Conservation (phyloP, 2,113 vertebrate species). For the Nibea coibor region DNA sequence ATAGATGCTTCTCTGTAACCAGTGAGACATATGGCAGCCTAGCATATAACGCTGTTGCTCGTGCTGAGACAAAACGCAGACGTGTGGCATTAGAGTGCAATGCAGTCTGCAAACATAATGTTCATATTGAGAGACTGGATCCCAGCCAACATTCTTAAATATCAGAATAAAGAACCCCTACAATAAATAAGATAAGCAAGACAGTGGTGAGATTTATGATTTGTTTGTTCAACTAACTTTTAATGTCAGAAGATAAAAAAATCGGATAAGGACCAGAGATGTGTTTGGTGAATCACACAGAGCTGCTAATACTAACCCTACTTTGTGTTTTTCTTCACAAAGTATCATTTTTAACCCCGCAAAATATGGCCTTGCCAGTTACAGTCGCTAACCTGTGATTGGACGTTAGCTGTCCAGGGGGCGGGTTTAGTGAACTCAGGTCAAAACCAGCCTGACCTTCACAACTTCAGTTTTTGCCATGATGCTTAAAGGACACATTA, state of each 20-base stretch:
- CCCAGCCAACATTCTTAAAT: background rate
- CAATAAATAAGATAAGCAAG: background rate
- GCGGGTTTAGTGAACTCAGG: background rate
- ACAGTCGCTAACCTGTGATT: background rate
- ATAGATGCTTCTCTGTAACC: background rate
- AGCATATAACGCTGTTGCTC: constrained; percentile 6
- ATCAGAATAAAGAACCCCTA: background rate
- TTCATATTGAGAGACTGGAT: background rate
- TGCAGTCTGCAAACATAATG: background rate
- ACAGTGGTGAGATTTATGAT: background rate
- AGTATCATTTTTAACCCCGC: no score
- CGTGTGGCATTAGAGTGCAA: background rate
- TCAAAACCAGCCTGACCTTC: background rate
- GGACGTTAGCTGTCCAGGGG: background rate
- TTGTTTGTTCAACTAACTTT: background rate
- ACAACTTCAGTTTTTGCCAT: background rate
- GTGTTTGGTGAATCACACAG: background rate
- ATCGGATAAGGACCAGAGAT: background rate
- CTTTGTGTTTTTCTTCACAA: background rate
- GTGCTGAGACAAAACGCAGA: background rate
- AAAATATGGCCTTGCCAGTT: background rate
- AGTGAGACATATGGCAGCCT: background rate
- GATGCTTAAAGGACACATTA: background rate
- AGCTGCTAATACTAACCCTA: background rate
- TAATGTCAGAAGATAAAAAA: background rate